Base-by-base conservation (phyloP, 2,113 vertebrate species). In the Forbesichthys agassizii region DNA sequence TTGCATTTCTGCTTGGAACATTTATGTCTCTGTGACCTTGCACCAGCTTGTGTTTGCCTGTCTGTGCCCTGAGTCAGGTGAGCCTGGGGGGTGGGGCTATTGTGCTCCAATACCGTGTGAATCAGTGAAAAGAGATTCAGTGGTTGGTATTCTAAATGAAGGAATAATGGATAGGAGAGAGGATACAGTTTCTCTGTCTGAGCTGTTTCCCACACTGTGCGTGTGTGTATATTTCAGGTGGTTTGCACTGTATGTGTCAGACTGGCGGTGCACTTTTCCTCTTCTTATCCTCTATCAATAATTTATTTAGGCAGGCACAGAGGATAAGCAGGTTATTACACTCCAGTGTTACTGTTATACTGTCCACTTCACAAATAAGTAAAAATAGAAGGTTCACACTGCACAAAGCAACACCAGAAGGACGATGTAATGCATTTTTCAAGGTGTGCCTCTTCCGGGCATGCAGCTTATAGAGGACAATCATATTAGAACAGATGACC, bases 181-280 rank as follows among this genome's bases (percentile, higher is more conserved):
- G 68, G 78, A 71, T 84, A 72, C 60, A 63, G 73, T 86, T 85
- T 80, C 78, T 84, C 75, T 66, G 48, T 75, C 77, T 86, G 78
- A 77, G 81, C 87, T 82, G 61, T 71, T 71, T 82, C 61, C 53
- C 69, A 51, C 82, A 81, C 75, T 42, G 58, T 7, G 63, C n/a
- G 51, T 5, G 54, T 48, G 48, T 27, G 18, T 27, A 13, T 11
- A 49, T 69, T 63, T 63, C 42, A 56, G 49, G 9, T 7, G 55
- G 20, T 10, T 57, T 20, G 62, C 13, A 1, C 13, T 52, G 51
- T n/a, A 33, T 27, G 42, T 5, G 57, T 81, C 84, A 80, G 74
- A 67, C 48, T 75, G 77, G 49, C n/a, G 20, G 33, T 74, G 82
- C 70, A 68, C 67, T 78, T 84, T 90, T 58, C 73, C 71, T 51